Percentiles rank a stretch among this genome's conserved stretches.
Evolutionary conservation across 2,888 invertebrate species (phyloP).

Genomic region (Anoncus sp.): DNA sequence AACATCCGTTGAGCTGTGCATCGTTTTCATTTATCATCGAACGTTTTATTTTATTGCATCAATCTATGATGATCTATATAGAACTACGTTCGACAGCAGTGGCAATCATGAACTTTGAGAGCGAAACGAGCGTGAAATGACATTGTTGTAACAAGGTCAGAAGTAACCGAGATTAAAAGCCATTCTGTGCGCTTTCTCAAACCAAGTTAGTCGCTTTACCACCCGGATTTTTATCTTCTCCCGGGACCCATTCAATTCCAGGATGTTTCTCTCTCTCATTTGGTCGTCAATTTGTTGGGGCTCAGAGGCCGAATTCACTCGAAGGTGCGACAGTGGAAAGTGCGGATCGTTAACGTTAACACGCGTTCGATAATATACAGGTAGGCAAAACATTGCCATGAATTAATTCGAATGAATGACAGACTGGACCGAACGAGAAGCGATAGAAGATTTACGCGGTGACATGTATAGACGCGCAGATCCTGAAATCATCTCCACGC

Average conservation of each 20-base stretch:
- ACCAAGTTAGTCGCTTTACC: constrained; percentile 2
- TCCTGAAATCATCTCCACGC: constrained; percentile 69
- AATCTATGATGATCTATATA: constrained; percentile 53
- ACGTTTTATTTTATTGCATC: constrained; percentile 31
- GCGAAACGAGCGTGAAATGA: constrained; percentile 10
- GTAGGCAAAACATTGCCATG: constrained; percentile 24
- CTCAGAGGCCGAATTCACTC: not conserved
- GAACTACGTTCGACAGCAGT: constrained; percentile 23
- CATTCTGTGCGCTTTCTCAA: constrained; percentile 12
- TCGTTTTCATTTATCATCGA: constrained; percentile 54
- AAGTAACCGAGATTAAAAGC: constrained; percentile 31
- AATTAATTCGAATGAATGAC: constrained; percentile 69
- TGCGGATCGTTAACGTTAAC: not conserved
- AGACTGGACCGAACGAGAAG: constrained; percentile 57
- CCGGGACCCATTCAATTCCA: not conserved
- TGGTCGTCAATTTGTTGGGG: constrained; percentile 1
- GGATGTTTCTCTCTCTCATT: not conserved
- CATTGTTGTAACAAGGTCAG: constrained; percentile 13
- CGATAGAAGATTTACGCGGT: constrained; percentile 44
- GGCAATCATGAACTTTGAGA: not conserved
- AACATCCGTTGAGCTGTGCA: constrained; percentile 25
- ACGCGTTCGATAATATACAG: constrained; percentile 5
- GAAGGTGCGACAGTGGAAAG: not conserved
- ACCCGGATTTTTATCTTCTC: constrained; percentile 9
- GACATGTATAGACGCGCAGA: constrained; percentile 32